Evolutionary conservation across 1,140 invertebrate species (phyloP), one percentile per base, ranked within the genome.

Genomic region (Calycopis cecrops): DNA sequence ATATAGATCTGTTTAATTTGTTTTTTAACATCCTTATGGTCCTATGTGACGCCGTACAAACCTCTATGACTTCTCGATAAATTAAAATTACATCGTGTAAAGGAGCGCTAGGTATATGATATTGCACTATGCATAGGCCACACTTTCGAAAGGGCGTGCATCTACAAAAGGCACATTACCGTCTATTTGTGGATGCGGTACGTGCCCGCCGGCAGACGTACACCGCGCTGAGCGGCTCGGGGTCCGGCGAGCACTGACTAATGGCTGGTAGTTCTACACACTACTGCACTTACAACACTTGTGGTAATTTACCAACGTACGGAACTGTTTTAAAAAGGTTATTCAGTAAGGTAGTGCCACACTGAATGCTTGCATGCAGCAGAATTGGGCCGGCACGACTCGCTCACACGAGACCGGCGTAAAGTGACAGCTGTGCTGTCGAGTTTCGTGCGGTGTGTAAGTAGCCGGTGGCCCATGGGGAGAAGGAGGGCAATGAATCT

Each of bases 171-270:
- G 65, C 63, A 68, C 76, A 76, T 79, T 76, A 77, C 65, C 56
- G 63, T 62, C 70, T 67, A 67, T 58, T 71, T 67, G 71, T 73
- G 66, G 65, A 62, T n/a, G 57, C 66, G 61, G 63, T 59, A 53
- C 57, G 50, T 47, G 58, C 37, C 57, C 37, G 57, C 47, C 57
- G 56, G 60, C 63, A 69, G 66, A 65, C 70, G 71, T 74, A 67
- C 68, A n/a, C n/a, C n/a, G n/a, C n/a, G n/a, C n/a, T n/a, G n/a
- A n/a, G n/a, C n/a, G n/a, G n/a, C n/a, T n/a, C n/a, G n/a, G n/a
- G n/a, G n/a, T 58, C 55, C 49, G 58, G 37, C 62, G 54, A 72
- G 63, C 63, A 59, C 55, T 62, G 65, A 59, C 55, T 52, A 57
- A 63, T 63, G 58, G 59, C 64, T 59, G 63, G 60, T 56, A n/a